Evolutionary conservation across 1,140 invertebrate species (phyloP).

Genomic region (Trichonephila clavipes): DNA sequence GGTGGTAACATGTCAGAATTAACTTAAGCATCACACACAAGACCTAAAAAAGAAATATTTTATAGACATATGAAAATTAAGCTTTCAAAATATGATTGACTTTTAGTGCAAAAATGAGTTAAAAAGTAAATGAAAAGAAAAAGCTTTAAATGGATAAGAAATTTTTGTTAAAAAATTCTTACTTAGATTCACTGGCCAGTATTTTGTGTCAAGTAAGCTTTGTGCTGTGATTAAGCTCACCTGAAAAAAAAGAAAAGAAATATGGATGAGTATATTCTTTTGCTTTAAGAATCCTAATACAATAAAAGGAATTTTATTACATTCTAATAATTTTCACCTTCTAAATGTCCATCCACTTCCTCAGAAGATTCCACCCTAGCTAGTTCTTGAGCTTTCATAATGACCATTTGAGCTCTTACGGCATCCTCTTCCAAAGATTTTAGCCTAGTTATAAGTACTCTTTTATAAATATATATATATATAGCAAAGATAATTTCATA

Average conservation of each 20-base stretch:
- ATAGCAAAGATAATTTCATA: neutral
- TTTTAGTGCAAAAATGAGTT: too few species aligned
- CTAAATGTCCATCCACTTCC: conserved; percentile 22
- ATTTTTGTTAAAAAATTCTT: neutral
- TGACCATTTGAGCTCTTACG: conserved; percentile 60
- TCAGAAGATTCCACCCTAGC: neutral
- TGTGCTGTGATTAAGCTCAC: conserved; percentile 1
- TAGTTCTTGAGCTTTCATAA: conserved; percentile 63
- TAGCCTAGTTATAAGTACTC: conserved; percentile 27
- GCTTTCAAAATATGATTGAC: too few species aligned
- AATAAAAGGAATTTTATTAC: neutral
- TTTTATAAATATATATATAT: too few species aligned
- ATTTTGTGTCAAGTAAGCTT: conserved; percentile 18
- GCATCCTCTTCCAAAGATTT: conserved; percentile 78
- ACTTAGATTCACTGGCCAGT: neutral
- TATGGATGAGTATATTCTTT: neutral
- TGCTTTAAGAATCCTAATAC: too few species aligned
- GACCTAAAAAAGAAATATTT: neutral
- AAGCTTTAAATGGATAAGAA: too few species aligned
- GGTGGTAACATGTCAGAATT: neutral
- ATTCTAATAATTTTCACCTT: neutral
- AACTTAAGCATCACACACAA: neutral
- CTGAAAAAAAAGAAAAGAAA: neutral
- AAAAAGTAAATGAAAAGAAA: too few species aligned
- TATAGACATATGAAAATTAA: too few species aligned